Percentiles rank a stretch among this genome's conserved stretches.
These are phyloP conservation scores for Cygnus buccinator DNA, from an alignment of 2,113 vertebrate species.

Conservation along the genomic window DNA sequence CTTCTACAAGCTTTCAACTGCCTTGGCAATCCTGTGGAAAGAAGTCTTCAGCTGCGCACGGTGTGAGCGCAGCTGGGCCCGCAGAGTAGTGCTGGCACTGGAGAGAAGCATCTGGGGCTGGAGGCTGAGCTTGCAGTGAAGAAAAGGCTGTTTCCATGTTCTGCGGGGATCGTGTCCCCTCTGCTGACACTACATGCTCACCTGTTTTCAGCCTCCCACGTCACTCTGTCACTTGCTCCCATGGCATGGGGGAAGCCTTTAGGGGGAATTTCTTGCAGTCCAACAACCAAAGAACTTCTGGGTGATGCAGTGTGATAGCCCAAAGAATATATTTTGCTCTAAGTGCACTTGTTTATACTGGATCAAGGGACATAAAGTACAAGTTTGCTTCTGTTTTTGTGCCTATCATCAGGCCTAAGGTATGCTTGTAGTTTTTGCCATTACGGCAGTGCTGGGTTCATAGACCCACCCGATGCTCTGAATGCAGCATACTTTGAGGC, in stretches of 20 bases:
- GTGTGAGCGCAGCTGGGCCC: not conserved
- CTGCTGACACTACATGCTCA: not conserved
- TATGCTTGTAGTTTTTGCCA: slow-evolving; percentile 5
- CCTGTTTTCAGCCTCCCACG: not conserved
- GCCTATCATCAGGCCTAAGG: not conserved
- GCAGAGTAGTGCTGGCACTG: rapidly evolving
- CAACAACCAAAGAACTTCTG: slow-evolving; percentile 13
- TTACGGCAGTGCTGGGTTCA: not conserved
- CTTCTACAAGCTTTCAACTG: not conserved
- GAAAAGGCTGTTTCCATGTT: not conserved
- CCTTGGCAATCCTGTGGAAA: not conserved
- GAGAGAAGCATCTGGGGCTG: not conserved
- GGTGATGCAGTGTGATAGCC: not conserved
- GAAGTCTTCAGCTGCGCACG: not conserved
- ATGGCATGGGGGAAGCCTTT: not conserved
- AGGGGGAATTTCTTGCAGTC: not conserved
- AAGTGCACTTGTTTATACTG: not conserved
- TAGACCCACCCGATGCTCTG: not conserved
- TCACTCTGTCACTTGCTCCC: not conserved
- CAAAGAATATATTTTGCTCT: not conserved
- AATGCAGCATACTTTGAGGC: not conserved
- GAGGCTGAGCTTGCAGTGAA: not conserved
- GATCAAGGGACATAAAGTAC: not conserved
- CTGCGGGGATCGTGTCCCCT: not conserved
- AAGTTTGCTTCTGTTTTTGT: not conserved